phyloP scores from a whole-genome alignment of 2,797 vertebrate genomes.

The Neosilurus mollespiculum region DNA sequence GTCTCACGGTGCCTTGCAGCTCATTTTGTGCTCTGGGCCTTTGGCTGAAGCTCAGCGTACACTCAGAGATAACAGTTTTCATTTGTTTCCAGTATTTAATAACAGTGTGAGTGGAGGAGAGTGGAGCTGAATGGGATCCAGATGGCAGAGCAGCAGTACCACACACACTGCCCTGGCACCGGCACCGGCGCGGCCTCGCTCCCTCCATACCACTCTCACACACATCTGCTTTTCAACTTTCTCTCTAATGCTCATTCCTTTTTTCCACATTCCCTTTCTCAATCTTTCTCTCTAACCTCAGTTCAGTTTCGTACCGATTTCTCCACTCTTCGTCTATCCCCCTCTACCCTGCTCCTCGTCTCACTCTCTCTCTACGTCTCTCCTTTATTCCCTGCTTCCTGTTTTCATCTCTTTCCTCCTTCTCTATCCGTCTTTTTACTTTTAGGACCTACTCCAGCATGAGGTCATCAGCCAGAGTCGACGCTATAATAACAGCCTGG shows the following conservation, averaged over 20 bases:
- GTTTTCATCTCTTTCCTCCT: conserved; percentile 14
- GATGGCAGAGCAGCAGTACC: conserved; percentile 68
- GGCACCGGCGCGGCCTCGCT: conserved; percentile 59
- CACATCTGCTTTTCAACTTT: conserved; percentile 68
- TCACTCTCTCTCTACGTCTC: not conserved
- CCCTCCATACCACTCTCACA: conserved; percentile 59
- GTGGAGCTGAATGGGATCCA: conserved; percentile 70
- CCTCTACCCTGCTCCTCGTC: conserved; percentile 7
- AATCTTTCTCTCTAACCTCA: conserved; percentile 44
- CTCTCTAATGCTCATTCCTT: conserved; percentile 56
- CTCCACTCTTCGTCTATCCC: not conserved
- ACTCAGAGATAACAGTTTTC: conserved; percentile 66
- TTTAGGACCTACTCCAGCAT: conserved; percentile 19
- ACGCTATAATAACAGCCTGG: conserved; percentile 36
- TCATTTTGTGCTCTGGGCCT: conserved; percentile 45
- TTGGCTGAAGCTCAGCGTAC: conserved; percentile 48
- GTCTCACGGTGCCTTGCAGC: conserved; percentile 33
- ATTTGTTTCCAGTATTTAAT: conserved; percentile 70
- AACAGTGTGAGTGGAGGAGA: conserved; percentile 66
- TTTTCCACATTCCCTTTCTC: conserved; percentile 44
- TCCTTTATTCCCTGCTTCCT: not conserved
- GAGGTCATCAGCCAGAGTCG: conserved; percentile 22
- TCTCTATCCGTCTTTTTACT: not conserved
- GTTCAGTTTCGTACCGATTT: conserved; percentile 64
- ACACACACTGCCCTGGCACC: conserved; percentile 73